Conservation (phyloP, 2,888 invertebrate genomes). For the Heteromurus nitidus region DNA sequence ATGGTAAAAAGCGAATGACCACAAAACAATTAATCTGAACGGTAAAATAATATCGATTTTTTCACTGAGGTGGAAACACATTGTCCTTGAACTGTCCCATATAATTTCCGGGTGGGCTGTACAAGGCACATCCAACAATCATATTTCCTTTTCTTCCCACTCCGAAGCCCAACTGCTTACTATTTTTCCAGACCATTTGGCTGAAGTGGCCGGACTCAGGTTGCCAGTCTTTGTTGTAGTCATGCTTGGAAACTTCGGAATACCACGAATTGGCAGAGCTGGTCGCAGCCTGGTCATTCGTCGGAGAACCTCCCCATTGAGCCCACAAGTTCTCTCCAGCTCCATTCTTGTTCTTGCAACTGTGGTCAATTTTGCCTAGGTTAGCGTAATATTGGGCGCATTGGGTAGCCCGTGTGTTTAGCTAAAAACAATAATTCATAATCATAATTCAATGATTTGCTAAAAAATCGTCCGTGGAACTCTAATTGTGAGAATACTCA, state of each 20-base stretch:
- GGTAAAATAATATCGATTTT: too few relatives aligned
- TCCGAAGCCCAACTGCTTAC: constrained; percentile 85
- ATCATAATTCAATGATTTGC: background rate
- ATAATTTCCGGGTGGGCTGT: constrained; percentile 68
- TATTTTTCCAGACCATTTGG: constrained; percentile 88
- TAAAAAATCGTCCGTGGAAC: background rate
- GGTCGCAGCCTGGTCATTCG: constrained; percentile 5
- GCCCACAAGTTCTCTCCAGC: constrained; percentile 51
- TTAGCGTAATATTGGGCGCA: constrained; percentile 45
- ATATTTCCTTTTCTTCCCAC: constrained; percentile 82
- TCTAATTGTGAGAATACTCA: background rate
- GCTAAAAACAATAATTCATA: background rate
- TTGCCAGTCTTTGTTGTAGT: constrained; percentile 67
- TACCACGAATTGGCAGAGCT: constrained; percentile 80
- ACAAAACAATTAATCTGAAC: too few relatives aligned
- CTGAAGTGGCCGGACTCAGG: constrained; percentile 83
- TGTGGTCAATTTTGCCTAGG: constrained; percentile 30
- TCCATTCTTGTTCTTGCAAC: constrained; percentile 46
- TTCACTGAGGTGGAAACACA: constrained; percentile 57
- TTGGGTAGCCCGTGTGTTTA: constrained; percentile 31
- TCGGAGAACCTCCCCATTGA: background rate
- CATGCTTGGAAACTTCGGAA: constrained; percentile 80
- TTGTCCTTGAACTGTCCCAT: constrained; percentile 67
- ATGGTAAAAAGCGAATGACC: too few relatives aligned
- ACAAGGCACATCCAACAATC: constrained; percentile 65